Percentiles rank a stretch among this genome's conserved stretches.
Conservation (phyloP, 2,113 vertebrate genomes). For the Oncorhynchus nerka region DNA sequence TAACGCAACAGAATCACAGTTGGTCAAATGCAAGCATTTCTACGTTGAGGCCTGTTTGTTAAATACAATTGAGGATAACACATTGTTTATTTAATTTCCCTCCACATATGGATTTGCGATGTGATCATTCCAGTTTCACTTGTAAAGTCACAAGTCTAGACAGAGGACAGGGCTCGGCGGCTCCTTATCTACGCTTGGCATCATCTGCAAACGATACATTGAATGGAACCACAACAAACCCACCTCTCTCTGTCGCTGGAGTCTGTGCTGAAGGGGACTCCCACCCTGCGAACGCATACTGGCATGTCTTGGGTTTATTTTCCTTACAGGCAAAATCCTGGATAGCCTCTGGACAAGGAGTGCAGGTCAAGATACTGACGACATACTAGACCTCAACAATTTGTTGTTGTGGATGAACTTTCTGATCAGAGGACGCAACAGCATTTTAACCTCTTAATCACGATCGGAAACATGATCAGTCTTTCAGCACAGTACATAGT, state of each 20-base stretch:
- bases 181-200: slow-evolving; percentile 87
- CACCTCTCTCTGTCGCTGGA: slow-evolving; percentile 34
- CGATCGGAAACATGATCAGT: no score
- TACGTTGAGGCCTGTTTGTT: no score
- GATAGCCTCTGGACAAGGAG: slow-evolving; percentile 74
- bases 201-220: slow-evolving; percentile 85
- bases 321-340: slow-evolving; percentile 62
- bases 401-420: slow-evolving; percentile 72
- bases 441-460: no score
- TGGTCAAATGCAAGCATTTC: no score
- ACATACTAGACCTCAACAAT: slow-evolving; percentile 76
- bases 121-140: slow-evolving; percentile 53
- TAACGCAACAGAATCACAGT: no score
- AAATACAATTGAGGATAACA: no score
- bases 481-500: no score
- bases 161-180: slow-evolving; percentile 76
- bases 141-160: slow-evolving; percentile 80
- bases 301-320: slow-evolving; percentile 83
- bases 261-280: slow-evolving; percentile 44
- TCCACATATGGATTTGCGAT: slow-evolving; percentile 10
- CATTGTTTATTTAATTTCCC: background rate
- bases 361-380: slow-evolving; percentile 69
- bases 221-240: slow-evolving; percentile 72
- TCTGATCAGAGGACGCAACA: slow-evolving; percentile 46
- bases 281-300: slow-evolving; percentile 66